Evolutionary conservation across 2,888 invertebrate genomes (phyloP).

Genomic region (Ernsta delagoae): DNA sequence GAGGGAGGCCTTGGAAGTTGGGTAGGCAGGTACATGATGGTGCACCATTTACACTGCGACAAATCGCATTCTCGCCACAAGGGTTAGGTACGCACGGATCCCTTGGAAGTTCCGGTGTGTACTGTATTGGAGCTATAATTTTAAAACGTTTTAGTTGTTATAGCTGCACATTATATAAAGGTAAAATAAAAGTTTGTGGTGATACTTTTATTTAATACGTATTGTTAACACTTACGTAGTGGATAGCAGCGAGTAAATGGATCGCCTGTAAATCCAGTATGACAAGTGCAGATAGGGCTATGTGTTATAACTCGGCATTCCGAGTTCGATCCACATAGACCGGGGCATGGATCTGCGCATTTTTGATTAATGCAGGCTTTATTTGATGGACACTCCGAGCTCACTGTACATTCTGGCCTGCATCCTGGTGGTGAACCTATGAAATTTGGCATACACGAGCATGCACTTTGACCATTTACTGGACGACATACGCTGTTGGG

Average conservation of each 20-base stretch:
- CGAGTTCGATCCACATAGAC: constrained; percentile 89
- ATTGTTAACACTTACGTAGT: constrained; percentile 66
- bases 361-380: constrained; percentile 90
- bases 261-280: constrained; percentile 86
- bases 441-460: constrained; percentile 90
- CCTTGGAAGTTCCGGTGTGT: constrained; percentile 62
- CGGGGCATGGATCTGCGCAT: constrained; percentile 90
- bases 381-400: constrained; percentile 88
- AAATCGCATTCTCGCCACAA: constrained; percentile 88
- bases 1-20: constrained; percentile 88
- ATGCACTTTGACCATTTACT: constrained; percentile 89
- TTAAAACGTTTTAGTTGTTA: not conserved
- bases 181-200: not conserved
- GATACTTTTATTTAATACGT: not conserved
- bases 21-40: constrained; percentile 88
- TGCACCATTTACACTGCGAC: constrained; percentile 83
- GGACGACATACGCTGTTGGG: constrained; percentile 90
- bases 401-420: constrained; percentile 90
- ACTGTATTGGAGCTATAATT: constrained; percentile 54
- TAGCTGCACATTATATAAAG: not conserved
- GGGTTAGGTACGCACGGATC: constrained; percentile 90
- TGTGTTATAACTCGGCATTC: constrained; percentile 91
- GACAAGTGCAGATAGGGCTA: constrained; percentile 91
- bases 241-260: constrained; percentile 88
- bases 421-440: constrained; percentile 90